Evolutionary conservation across 2,888 invertebrate species (phyloP), one percentile per base, ranked within the genome.

Genomic region (Hydrotaea cyrtoneurina): DNA sequence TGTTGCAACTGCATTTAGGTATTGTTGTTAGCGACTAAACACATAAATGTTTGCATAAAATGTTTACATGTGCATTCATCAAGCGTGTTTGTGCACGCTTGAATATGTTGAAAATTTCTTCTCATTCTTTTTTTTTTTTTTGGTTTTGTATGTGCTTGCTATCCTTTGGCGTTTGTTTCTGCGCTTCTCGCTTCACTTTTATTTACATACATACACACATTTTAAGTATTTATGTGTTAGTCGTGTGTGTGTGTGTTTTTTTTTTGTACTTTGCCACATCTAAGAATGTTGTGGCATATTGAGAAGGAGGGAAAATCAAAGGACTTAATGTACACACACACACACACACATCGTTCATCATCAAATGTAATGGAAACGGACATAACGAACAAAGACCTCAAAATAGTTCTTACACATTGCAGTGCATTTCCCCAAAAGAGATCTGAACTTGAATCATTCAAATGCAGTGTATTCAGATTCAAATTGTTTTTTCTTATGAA

Each of bases 31-130:
- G 26, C 46, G 46, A 15, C 80, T 66, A 80, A 74, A 74, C 53
- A 66, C 57, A 74, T 74, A 74, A 74, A 74, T 66, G 74, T 57
- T 80, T 55, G 71, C 71, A 71, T 72, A 59, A 43, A 64, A 72
- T 64, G 66, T 69, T 77, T 53, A 77, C 53, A 77, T 55, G 66
- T 21, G 66, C 77, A 77, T 77, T 77, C 39, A 77, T 55, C 66
- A 62, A 66, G 55, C 66, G 55, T 23, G 57, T 77, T 77, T 74
- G 62, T 74, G 74, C 43, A 21, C 10, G 74, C 26, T 43, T 59
- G 11, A 59, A 26, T 74, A 62, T 50, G 59, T 73, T 0, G 36
- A 15, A 59, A 57, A 57, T 43, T 57, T 74, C 43, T 62, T 21
- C 59, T 39, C 19, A 50, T 46, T 31, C 31, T 31, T 31, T 2